Base-by-base conservation (phyloP, 2,888 invertebrate species). In the Rapana venosa region DNA sequence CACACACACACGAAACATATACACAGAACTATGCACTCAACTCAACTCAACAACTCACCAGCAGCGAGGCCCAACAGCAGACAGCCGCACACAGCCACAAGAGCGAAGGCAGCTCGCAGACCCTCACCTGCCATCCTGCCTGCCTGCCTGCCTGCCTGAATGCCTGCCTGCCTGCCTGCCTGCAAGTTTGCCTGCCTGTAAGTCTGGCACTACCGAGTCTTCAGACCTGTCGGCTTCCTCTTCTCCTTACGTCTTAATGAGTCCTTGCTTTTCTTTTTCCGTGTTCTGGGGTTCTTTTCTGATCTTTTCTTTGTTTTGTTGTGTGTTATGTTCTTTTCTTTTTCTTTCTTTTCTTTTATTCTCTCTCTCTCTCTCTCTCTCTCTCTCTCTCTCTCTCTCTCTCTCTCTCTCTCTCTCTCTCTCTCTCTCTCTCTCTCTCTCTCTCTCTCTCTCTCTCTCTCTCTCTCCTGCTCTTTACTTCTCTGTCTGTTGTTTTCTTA, bases 341-440 rank as follows among this genome's bases (percentile, higher is more conserved):
- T 17, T 61, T 17, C 17, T 17, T 61, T 11, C 61, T 17, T 61
- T 17, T 61, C 61, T 61, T 17, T 61, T 17, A 15, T 35, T 56
- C 26, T 20, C 30, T 32, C n/a, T 87, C 86, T 61, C 58, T 86
- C 85, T 85, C 47, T 86, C 86, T 86, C n/a, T 35, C 58, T 85
- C 58, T 35, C 32, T 56, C n/a, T 61, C 86, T 66, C 35, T 87
- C 30, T 61, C 17, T 61, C 66, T 87, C n/a, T 66, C 32, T 66
- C 32, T 56, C 56, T 35, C 58, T 61, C 86, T 56, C 17, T 58
- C 56, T 61, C 30, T 58, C 56, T 32, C 22, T 30, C 86, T 86
- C 58, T 61, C 86, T 86, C 58, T 61, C 30, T 30, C 26, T 86
- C 58, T 86, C 58, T 86, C 86, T 61, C 26, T 30, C 56, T 61